These are phyloP conservation scores for Pelochelys cantorii DNA, from an alignment of 2,797 vertebrate genomes.

Conservation along the genomic window DNA sequence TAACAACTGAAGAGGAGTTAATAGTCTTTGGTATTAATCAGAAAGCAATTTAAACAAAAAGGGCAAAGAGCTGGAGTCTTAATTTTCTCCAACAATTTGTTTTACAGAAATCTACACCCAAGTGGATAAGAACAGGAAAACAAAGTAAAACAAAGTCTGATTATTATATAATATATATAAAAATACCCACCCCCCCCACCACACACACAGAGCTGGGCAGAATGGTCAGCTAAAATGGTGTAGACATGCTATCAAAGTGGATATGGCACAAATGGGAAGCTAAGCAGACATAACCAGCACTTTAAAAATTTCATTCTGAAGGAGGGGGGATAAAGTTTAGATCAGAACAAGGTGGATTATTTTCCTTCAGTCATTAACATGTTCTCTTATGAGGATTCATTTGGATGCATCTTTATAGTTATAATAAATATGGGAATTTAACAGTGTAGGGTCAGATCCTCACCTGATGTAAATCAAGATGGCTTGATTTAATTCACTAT, in stretches of 20 bases:
- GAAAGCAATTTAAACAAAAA: neutral
- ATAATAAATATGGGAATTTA: neutral
- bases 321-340: neutral
- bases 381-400: neutral
- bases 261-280: neutral
- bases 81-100: neutral
- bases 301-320: neutral
- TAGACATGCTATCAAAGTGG: neutral
- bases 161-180: neutral
- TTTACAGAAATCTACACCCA: neutral
- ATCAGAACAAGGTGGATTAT: neutral
- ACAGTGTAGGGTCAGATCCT: neutral
- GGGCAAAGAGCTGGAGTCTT: neutral
- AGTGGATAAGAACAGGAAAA: conserved; percentile 9
- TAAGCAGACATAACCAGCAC: neutral
- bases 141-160: neutral
- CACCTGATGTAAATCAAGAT: neutral
- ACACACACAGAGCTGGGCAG: neutral
- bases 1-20: neutral
- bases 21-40: neutral
- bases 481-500: neutral
- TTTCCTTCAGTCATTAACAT: neutral
- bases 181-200: too few species aligned
- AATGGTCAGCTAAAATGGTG: neutral
- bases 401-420: neutral